phyloP scores from a whole-genome alignment of 1,140 invertebrate genomes.

The Schmidtea mediterranea region DNA sequence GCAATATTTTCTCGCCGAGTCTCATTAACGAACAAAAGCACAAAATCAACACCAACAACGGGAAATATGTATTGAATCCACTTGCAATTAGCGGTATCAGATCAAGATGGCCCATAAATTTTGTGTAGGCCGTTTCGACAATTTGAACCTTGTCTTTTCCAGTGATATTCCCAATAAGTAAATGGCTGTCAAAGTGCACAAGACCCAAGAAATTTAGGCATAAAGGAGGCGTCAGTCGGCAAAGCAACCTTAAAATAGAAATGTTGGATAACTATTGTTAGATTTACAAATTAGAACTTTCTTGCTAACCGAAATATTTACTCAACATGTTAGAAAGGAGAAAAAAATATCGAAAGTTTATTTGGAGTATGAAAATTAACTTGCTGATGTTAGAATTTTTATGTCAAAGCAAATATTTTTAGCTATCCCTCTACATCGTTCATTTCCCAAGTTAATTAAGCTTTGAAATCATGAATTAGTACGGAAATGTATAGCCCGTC shows the following conservation, averaged over 20 bases:
- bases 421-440: too few relatives aligned
- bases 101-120: constrained; percentile 99
- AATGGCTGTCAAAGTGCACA: constrained; percentile 88
- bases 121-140: constrained; percentile 58
- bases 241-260: constrained; percentile 48
- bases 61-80: constrained; percentile 96
- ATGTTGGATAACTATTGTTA: constrained; percentile 5
- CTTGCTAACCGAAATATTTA: too few relatives aligned
- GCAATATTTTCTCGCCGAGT: constrained; percentile 57
- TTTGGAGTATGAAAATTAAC: too few relatives aligned
- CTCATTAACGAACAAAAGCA: constrained; percentile 80
- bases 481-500: too few relatives aligned
- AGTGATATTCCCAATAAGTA: constrained; percentile 36
- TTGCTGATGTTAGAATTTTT: too few relatives aligned
- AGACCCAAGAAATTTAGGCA: constrained; percentile 89
- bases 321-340: too few relatives aligned
- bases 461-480: too few relatives aligned
- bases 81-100: constrained; percentile 80
- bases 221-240: constrained; percentile 79
- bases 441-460: too few relatives aligned
- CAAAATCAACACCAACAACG: constrained; percentile 71
- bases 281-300: too few relatives aligned
- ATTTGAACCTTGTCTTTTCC: constrained; percentile 29
- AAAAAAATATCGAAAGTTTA: too few relatives aligned
- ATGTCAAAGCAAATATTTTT: too few relatives aligned